Evolutionary conservation across 2,888 invertebrate genomes (phyloP).

Genomic region (Ecliptopera silaceata): DNA sequence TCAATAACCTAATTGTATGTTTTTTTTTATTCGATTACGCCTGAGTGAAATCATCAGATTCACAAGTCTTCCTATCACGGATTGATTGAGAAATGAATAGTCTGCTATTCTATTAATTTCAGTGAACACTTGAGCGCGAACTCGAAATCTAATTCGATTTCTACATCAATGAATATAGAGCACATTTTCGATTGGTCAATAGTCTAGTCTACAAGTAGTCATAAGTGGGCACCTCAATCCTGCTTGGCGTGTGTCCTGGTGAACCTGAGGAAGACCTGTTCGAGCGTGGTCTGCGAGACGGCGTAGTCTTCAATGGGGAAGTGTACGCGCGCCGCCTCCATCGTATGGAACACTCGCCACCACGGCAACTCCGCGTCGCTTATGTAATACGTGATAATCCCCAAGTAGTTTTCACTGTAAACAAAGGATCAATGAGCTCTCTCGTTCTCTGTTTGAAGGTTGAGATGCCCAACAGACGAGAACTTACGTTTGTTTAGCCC

Average conservation of each 20-base stretch:
- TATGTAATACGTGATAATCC: conserved; percentile 87
- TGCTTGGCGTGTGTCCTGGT: conserved; percentile 62
- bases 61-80: too few relatives aligned
- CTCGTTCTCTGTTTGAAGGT: background rate
- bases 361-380: conserved; percentile 82
- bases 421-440: conserved; percentile 22
- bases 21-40: background rate
- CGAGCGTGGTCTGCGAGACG: conserved; percentile 90
- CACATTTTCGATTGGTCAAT: background rate
- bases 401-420: conserved; percentile 86
- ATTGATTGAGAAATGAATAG: too few relatives aligned
- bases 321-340: conserved; percentile 83
- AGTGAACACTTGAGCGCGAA: too few relatives aligned
- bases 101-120: too few relatives aligned
- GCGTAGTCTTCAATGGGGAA: conserved; percentile 89
- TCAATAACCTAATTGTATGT: too few relatives aligned
- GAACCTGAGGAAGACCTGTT: conserved; percentile 89
- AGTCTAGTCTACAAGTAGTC: background rate
- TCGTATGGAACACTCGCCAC: conserved; percentile 86
- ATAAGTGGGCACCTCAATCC: conserved; percentile 19
- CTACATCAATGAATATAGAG: background rate
- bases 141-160: too few relatives aligned
- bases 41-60: too few relatives aligned
- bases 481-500: conserved; percentile 69
- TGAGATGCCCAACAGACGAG: background rate